Base-by-base conservation (phyloP, 1,140 invertebrate genomes). In the Lasioglossum albipes region DNA sequence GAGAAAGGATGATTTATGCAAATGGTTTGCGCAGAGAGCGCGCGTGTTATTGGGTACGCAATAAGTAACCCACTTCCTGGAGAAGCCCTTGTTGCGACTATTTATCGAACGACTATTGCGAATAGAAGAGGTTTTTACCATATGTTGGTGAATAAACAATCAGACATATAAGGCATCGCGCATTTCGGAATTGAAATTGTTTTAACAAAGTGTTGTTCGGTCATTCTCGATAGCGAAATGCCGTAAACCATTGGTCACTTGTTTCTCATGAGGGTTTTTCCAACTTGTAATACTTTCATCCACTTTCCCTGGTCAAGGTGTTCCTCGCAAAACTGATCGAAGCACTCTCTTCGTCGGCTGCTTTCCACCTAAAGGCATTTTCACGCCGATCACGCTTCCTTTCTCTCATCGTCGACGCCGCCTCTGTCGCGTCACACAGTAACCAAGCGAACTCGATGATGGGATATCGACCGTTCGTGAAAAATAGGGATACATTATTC, bases 321-420 rank as follows among this genome's bases (percentile, higher is more conserved):
- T 62, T 66, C 59, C 57, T 79, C 52, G 52, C 52, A 62, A 75
- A 79, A 84, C 66, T 83, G 81, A 78, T 73, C 68, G 57, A 54
- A 81, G 42, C 59, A 20, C 42, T 85, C 78, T 76, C 68, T 22
- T 45, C 31, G 52, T n/a, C 54, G 57, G 22, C 42, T 71, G 68
- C 72, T 84, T 84, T 85, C 59, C 68, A 54, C 57, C 71, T 64
- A 74, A 79, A 81, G 68, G 78, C 77, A 85, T 69, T 85, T 77
- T 74, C 61, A 82, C 65, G 45, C 52, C 61, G 72, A 77, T 65
- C 77, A 76, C 67, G 69, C 69, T 84, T 73, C 74, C 83, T 84
- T 78, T 76, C 80, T 54, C 70, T 72, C 61, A 20, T 54, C 52
- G 52, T 6, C 52, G 13, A 18, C 52, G 18, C 16, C 5, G 52